Base-by-base conservation (phyloP, 2,797 vertebrate genomes). In the Etheostoma nigrum region DNA sequence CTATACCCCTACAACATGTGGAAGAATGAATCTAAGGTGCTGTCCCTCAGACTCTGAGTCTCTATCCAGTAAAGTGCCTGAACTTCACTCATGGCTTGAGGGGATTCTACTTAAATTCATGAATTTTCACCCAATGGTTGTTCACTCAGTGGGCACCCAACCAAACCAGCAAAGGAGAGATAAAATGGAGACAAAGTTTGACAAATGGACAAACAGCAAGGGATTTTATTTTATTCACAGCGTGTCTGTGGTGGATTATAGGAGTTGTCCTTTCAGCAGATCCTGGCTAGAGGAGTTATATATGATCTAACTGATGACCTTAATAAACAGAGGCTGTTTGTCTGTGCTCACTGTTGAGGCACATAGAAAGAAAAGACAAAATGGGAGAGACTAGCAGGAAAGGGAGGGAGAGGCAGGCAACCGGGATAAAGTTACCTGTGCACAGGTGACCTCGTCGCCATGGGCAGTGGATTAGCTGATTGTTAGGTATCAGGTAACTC, bases 391-490 rank as follows among this genome's bases (percentile, higher is more conserved):
- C 85, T 75, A 88, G 69, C 61, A 33, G 81, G 89, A 93, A 90
- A 79, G 84, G 81, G 88, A 90, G 93, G 86, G 89, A 86, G 85
- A 89, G 84, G 86, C 74, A 77, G 85, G 91, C 78, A 64, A 74
- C 53, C 14, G 2, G 86, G 92, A 92, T 94, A 93, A 88, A 81
- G 95, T 96, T 96, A 96, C 95, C 95, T 95, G 94, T 88, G 93
- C 92, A 94, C 94, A 94, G 95, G 94, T 96, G 95, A 96, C 94
- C 95, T 93, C 88, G 93, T 95, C 87, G 94, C 95, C 94, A 95
- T 93, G 93, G 94, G 94, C 95, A 95, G 92, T 92, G 95, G 95
- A 96, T 96, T 95, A 96, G 93, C 91, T 95, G 95, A 96, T 96
- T 96, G 93, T 94, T 93, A 88, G 95, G 95, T 96, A 96, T 96